Percentiles rank a stretch among this genome's conserved stretches.
Evolutionary conservation across 2,888 invertebrate species (phyloP).

Genomic region (Polyommatus icarus): DNA sequence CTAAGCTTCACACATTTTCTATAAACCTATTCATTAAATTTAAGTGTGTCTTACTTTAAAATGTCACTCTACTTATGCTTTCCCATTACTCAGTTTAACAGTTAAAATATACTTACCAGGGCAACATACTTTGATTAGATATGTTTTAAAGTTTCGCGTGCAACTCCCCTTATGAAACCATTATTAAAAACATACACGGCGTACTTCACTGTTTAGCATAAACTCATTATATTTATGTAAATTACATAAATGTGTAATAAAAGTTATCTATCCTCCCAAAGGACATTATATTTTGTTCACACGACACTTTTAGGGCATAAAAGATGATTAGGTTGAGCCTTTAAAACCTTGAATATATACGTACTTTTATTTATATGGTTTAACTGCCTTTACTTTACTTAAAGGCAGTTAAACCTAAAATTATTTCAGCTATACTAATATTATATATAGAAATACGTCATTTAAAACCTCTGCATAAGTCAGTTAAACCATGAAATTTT

Average conservation of each 20-base stretch:
- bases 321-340: not conserved
- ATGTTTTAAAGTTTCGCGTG: conserved; percentile 31
- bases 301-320: conserved; percentile 25
- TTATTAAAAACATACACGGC: conserved; percentile 44
- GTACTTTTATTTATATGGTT: not conserved
- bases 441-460: too few relatives aligned
- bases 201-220: conserved; percentile 69
- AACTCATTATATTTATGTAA: conserved; percentile 66
- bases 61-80: not conserved
- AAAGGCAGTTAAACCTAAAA: too few relatives aligned
- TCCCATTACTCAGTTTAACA: not conserved
- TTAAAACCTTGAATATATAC: not conserved
- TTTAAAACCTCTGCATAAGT: too few relatives aligned
- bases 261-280: conserved; percentile 54
- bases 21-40: too few relatives aligned
- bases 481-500: too few relatives aligned
- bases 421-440: too few relatives aligned
- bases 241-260: conserved; percentile 70
- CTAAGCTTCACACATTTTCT: too few relatives aligned
- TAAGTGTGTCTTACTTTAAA: not conserved
- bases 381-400: too few relatives aligned
- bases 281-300: conserved; percentile 26
- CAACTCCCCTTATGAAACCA: conserved; percentile 30
- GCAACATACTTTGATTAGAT: not conserved
- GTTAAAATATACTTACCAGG: not conserved